Evolutionary conservation across 1,140 invertebrate species (phyloP).

Genomic region (Dryas iulia): DNA sequence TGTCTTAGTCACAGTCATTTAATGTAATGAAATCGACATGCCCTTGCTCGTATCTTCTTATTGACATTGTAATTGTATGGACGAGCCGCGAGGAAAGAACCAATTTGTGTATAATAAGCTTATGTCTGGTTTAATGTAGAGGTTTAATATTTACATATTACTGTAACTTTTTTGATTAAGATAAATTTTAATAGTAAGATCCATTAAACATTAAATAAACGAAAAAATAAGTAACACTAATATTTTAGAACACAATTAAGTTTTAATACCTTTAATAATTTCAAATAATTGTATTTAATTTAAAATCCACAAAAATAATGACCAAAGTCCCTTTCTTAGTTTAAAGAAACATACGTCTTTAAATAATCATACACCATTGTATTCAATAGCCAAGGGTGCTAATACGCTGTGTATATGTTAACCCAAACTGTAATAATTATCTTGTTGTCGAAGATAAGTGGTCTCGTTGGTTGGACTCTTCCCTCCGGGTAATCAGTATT

Average conservation of each 20-base stretch:
- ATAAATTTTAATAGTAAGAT: background rate
- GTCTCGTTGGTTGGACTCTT: slow-evolving; percentile 21
- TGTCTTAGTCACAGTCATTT: slow-evolving; percentile 9
- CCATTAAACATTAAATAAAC: too few relatives aligned
- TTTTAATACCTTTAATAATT: too few relatives aligned
- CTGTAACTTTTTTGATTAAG: background rate
- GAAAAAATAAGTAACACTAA: background rate
- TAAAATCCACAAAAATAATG: too few relatives aligned
- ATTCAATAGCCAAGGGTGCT: slow-evolving; percentile 13
- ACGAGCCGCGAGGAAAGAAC: background rate
- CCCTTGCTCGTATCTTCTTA: background rate
- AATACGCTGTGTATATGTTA: slow-evolving; percentile 23
- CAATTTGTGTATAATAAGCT: background rate
- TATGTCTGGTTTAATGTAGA: background rate
- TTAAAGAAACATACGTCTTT: background rate
- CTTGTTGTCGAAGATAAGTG: slow-evolving; percentile 34
- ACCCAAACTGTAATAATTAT: slow-evolving; percentile 30
- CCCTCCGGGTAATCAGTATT: slow-evolving; percentile 32
- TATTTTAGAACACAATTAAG: too few relatives aligned
- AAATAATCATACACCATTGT: slow-evolving; percentile 16
- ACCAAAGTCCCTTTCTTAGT: too few relatives aligned
- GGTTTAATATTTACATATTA: background rate
- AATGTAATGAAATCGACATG: background rate
- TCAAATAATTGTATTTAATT: too few relatives aligned
- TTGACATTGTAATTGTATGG: background rate